Conservation (phyloP, 2,888 invertebrate genomes). For the Rapana venosa region DNA sequence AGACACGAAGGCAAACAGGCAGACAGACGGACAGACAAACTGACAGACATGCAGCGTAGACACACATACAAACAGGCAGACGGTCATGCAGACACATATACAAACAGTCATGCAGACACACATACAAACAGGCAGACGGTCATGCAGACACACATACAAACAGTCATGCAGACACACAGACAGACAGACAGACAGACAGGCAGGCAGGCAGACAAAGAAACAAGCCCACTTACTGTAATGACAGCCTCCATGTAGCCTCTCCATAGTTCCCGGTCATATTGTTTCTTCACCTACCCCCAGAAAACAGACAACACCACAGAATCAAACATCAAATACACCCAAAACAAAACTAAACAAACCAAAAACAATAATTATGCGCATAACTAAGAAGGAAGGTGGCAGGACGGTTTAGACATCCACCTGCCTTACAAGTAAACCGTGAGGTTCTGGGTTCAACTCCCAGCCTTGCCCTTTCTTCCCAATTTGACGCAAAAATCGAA, state of each 20-base stretch:
- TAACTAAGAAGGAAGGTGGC: too few species aligned
- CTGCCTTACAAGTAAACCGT: too few species aligned
- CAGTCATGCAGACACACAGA: not conserved
- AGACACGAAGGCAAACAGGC: not conserved
- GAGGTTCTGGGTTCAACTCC: too few species aligned
- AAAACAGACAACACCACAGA: not conserved
- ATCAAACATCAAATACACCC: too few species aligned
- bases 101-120: not conserved
- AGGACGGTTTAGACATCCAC: too few species aligned
- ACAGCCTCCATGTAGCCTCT: not conserved
- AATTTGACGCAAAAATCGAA: too few species aligned
- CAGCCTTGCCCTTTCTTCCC: too few species aligned
- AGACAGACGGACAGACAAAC: not conserved
- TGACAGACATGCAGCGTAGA: not conserved
- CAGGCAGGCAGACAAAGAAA: not conserved
- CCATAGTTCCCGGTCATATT: not conserved
- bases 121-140: not conserved
- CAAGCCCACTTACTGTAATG: not conserved
- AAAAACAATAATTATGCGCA: too few species aligned
- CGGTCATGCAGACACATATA: not conserved
- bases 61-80: not conserved
- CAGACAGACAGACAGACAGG: not conserved
- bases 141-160: not conserved
- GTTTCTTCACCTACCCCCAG: not conserved
- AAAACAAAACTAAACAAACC: too few species aligned